Evolutionary conservation across 2,797 vertebrate species (phyloP).

Genomic region (Arrhamphus sclerolepis): DNA sequence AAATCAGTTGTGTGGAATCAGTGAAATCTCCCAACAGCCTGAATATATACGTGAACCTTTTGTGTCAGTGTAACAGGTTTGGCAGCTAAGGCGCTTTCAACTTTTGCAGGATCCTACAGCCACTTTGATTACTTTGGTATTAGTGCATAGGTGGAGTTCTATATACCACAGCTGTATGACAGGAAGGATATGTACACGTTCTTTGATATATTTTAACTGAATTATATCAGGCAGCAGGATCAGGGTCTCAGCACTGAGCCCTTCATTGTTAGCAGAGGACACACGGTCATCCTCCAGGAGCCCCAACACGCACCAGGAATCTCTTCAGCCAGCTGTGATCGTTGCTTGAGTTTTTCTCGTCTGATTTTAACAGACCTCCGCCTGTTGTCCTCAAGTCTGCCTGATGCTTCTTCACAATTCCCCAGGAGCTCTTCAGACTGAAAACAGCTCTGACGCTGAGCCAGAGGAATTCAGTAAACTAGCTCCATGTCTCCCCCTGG

Average conservation of each 20-base stretch:
- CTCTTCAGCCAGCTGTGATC: background rate
- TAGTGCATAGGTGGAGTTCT: slow-evolving; percentile 79
- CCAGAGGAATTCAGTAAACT: background rate
- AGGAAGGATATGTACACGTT: slow-evolving; percentile 47
- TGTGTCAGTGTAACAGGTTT: slow-evolving; percentile 26
- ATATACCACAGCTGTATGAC: slow-evolving; percentile 52
- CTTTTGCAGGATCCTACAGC: slow-evolving; percentile 73
- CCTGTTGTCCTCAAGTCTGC: background rate
- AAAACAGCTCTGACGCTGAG: background rate
- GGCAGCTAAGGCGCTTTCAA: slow-evolving; percentile 61
- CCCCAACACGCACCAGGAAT: background rate
- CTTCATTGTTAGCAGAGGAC: slow-evolving; percentile 14
- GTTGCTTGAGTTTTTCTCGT: slow-evolving; percentile 4
- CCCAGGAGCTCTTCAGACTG: background rate
- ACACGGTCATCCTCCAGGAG: slow-evolving; percentile 9
- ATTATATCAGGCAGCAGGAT: slow-evolving; percentile 53
- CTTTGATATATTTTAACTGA: slow-evolving; percentile 45
- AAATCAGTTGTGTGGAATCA: background rate
- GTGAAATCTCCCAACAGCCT: background rate
- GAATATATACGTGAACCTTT: background rate
- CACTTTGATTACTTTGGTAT: slow-evolving; percentile 82
- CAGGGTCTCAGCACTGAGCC: slow-evolving; percentile 22
- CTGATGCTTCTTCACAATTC: background rate
- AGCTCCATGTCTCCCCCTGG: slow-evolving; percentile 36
- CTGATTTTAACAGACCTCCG: slow-evolving; percentile 2